Evolutionary conservation across 2,113 vertebrate species (phyloP).

Genomic region (Sterna hirundo): DNA sequence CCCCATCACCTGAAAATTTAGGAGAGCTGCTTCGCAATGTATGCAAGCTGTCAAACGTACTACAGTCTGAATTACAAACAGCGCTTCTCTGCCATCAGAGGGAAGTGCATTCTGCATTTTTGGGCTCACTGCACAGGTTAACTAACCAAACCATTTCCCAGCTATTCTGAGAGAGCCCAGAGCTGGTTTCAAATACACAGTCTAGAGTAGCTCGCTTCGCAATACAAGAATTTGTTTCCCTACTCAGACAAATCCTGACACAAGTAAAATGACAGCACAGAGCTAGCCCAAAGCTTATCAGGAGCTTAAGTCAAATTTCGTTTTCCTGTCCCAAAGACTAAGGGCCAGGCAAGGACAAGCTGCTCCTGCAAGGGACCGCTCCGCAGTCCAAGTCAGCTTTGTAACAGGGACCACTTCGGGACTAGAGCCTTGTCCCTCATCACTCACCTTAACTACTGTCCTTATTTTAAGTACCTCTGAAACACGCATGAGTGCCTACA

Average conservation of each 20-base stretch:
- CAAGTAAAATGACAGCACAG: accelerated
- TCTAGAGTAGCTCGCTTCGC: neutral
- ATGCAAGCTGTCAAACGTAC: accelerated
- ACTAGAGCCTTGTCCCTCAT: neutral
- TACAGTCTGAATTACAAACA: neutral
- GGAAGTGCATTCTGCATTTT: neutral
- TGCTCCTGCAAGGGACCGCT: neutral
- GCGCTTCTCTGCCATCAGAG: neutral
- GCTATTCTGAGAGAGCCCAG: neutral
- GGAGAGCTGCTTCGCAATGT: neutral
- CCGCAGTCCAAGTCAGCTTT: neutral
- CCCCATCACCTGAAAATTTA: neutral
- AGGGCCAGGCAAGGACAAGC: neutral
- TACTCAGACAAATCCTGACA: neutral
- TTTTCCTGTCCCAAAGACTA: neutral
- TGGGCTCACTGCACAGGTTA: neutral
- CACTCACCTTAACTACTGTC: neutral
- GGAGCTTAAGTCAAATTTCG: neutral
- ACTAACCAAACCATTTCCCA: neutral
- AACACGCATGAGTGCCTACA: accelerated
- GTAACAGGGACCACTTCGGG: neutral
- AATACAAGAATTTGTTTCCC: neutral
- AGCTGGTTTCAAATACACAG: neutral
- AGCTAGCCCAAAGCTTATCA: neutral
- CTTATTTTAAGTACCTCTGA: neutral